Evolutionary conservation across 2,888 invertebrate species (phyloP).

Genomic region (Congeria kusceri): DNA sequence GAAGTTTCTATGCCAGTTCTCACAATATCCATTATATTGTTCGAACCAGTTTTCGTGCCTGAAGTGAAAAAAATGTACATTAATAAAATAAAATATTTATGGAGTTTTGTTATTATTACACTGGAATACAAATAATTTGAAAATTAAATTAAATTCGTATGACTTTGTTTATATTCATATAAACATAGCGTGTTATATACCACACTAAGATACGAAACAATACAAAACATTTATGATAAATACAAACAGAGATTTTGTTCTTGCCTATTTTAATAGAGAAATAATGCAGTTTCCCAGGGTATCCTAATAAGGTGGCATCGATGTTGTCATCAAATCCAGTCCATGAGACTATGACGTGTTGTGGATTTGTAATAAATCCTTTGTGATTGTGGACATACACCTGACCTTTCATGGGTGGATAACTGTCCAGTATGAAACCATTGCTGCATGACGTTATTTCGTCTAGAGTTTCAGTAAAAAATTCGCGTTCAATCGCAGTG

Average conservation of each 20-base stretch:
- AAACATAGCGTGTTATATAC: no score
- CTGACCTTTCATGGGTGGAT: conserved; percentile 20
- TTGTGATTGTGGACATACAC: conserved; percentile 21
- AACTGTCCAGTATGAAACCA: conserved; percentile 42
- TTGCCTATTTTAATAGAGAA: conserved; percentile 20
- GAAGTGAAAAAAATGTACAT: no score
- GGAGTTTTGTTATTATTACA: no score
- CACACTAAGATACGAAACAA: no score
- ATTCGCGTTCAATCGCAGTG: conserved; percentile 26
- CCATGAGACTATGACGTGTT: conserved; percentile 24
- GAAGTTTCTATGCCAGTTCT: background rate
- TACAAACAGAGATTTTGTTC: background rate
- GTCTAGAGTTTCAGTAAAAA: conserved; percentile 19
- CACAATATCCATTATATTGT: no score
- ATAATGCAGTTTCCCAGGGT: conserved; percentile 3
- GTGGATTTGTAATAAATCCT: conserved; percentile 24
- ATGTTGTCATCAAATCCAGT: conserved; percentile 41
- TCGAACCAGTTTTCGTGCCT: no score
- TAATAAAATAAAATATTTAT: no score
- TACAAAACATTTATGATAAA: no score
- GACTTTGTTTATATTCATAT: no score
- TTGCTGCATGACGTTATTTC: conserved; percentile 45
- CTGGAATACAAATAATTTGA: no score
- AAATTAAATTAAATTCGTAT: no score
- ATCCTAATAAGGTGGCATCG: conserved; percentile 24